Evolutionary conservation across 2,113 vertebrate species (phyloP), one percentile per base, ranked within the genome.

Genomic region (Sisor rabdophorus): DNA sequence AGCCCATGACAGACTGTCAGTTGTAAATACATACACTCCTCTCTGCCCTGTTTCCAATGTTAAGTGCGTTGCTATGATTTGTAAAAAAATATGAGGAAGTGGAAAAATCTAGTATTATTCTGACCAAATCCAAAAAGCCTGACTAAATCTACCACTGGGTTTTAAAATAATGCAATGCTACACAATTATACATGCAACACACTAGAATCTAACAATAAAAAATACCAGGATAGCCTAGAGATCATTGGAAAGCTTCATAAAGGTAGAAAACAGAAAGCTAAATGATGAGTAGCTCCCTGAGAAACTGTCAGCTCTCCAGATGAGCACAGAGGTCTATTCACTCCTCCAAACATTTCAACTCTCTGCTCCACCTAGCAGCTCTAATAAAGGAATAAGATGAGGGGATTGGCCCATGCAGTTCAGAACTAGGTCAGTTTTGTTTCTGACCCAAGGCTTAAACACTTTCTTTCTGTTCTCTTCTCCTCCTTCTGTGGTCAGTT

Each of bases 1-100:
- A 75, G 64, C 79, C 44, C 85, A 85, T 86, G 84, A 89, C 84
- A 86, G 85, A 85, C 75, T 85, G 80, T 86, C 79, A 82, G 22
- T 79, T 78, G 69, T 73, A 81, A 58, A 80, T 59, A 36, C 36
- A 19, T 26, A 72, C 64, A 48, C 16, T 86, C 81, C 80, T 83
- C 77, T 48, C 40, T 36, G 1, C 70, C 52, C 52, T 70, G 73
- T 52, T 81, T 77, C 79, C 81, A 83, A 72, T 75, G 79, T 58
- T 55, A 81, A 87, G 85, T 73, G 82, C 48, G 44, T n/a, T 59
- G 17, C 22, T 16, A 12, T 48, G 6, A 15, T 17, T 60, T 16
- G 4, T 71, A 28, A 76, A 47, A n/a, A n/a, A 40, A 16, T 40
- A 75, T 12, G 16, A 28, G 4, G 70, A 20, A 69, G 4, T 73